These are phyloP conservation scores for Enchytraeus crypticus DNA, from an alignment of 2,888 invertebrate genomes.

Conservation along the genomic window DNA sequence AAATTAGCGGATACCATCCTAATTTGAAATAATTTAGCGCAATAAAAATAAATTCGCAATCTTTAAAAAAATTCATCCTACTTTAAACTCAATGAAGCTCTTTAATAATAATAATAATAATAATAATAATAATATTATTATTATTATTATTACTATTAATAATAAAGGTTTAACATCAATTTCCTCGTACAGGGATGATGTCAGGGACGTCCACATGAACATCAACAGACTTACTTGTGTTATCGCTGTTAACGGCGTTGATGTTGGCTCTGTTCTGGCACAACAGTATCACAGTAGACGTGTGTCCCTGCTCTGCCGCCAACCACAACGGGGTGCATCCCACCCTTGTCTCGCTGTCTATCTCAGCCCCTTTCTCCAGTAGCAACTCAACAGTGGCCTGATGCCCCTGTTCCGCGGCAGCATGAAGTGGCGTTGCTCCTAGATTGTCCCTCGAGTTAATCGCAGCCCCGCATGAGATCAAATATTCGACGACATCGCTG, in stretches of 20 bases:
- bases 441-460: slow-evolving; percentile 3
- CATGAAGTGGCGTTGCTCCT: slow-evolving; percentile 4
- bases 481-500: background rate
- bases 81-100: no score
- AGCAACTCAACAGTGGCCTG: background rate
- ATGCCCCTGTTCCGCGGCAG: slow-evolving; percentile 3
- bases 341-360: background rate
- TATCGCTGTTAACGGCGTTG: slow-evolving; percentile 1
- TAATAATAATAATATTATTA: no score
- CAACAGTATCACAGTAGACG: slow-evolving; percentile 5
- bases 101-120: no score
- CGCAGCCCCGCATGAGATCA: slow-evolving; percentile 3
- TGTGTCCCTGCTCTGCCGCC: background rate
- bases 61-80: no score
- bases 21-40: no score
- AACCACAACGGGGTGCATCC: slow-evolving; percentile 8
- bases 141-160: no score
- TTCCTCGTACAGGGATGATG: no score
- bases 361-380: background rate
- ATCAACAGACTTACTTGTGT: no score
- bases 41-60: no score
- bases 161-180: no score
- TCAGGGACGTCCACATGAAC: no score
- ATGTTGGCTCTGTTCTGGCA: slow-evolving; percentile 1
- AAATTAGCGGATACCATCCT: no score